These are phyloP conservation scores for Mustela nigripes DNA, from an alignment of 2,113 vertebrate genomes.

Conservation along the genomic window DNA sequence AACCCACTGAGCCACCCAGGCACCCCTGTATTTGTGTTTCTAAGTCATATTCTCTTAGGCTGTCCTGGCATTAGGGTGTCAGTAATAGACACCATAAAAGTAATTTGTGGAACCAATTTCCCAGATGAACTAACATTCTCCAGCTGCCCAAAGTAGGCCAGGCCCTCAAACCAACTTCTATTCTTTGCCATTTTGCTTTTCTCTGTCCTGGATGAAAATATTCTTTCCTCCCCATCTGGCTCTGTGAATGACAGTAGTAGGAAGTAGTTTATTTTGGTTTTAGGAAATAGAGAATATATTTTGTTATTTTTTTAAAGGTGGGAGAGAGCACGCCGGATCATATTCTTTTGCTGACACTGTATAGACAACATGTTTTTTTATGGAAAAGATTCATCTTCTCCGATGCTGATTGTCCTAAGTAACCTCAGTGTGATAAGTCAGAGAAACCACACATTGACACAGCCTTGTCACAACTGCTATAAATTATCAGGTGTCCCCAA, in stretches of 20 bases:
- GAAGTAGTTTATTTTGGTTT: constrained; percentile 28
- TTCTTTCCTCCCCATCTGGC: background rate
- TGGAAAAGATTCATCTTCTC: background rate
- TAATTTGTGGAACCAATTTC: background rate
- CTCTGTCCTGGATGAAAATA: background rate
- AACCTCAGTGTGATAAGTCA: background rate
- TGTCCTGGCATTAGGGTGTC: background rate
- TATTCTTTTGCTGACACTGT: background rate
- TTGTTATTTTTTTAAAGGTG: background rate
- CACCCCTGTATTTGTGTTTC: background rate
- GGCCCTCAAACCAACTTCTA: background rate
- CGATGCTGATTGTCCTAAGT: background rate
- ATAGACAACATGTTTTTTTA: constrained; percentile 40
- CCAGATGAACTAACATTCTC: background rate
- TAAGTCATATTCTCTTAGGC: background rate
- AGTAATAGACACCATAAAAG: background rate
- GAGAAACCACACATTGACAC: background rate
- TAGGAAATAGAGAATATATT: background rate
- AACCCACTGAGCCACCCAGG: no score
- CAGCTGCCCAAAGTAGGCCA: background rate
- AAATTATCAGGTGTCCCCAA: background rate
- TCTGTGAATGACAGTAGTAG: background rate
- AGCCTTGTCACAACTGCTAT: background rate
- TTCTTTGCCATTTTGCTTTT: background rate
- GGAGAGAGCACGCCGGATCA: constrained; percentile 29